phyloP scores from a whole-genome alignment of 2,888 invertebrate species.

The Crepidodera aurea region DNA sequence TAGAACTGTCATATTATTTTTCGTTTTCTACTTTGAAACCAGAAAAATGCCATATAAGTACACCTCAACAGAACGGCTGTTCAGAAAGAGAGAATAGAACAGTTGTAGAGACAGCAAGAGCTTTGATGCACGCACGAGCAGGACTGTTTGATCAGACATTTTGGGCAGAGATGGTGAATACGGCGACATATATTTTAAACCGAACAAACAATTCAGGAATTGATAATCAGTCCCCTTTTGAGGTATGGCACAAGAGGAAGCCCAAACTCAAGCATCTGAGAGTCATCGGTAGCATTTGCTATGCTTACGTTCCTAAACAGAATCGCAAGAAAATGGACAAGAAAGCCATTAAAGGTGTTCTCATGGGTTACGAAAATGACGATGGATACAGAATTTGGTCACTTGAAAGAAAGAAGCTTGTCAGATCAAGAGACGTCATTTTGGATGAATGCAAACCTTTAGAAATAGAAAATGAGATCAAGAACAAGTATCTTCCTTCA shows the following conservation, averaged over 20 bases:
- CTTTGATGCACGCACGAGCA: too few species aligned
- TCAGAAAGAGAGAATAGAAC: not conserved
- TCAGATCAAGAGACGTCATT: conserved; percentile 13
- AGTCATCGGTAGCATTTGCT: conserved; percentile 40
- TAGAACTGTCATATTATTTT: too few species aligned
- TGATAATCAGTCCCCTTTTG: conserved; percentile 43
- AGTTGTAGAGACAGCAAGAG: not conserved
- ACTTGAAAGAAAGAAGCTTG: not conserved
- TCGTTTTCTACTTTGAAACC: too few species aligned
- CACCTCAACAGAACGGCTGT: not conserved
- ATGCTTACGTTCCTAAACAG: conserved; percentile 9
- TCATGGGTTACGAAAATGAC: conserved; percentile 20
- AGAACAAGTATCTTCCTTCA: not conserved
- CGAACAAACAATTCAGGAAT: conserved; percentile 43
- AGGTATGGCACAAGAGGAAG: conserved; percentile 45
- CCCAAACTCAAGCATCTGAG: conserved; percentile 42
- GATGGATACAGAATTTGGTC: conserved; percentile 20
- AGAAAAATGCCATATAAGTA: too few species aligned
- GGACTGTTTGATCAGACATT: not conserved
- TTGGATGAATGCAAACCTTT: not conserved
- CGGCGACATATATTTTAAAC: conserved; percentile 41
- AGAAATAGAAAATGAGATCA: not conserved
- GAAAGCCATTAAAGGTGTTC: conserved; percentile 12
- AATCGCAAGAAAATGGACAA: not conserved
- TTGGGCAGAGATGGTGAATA: not conserved